Percentiles rank a stretch among this genome's conserved stretches.
These are phyloP conservation scores for Protodeltote pygarga DNA, from an alignment of 2,888 invertebrate species.

Conservation along the genomic window DNA sequence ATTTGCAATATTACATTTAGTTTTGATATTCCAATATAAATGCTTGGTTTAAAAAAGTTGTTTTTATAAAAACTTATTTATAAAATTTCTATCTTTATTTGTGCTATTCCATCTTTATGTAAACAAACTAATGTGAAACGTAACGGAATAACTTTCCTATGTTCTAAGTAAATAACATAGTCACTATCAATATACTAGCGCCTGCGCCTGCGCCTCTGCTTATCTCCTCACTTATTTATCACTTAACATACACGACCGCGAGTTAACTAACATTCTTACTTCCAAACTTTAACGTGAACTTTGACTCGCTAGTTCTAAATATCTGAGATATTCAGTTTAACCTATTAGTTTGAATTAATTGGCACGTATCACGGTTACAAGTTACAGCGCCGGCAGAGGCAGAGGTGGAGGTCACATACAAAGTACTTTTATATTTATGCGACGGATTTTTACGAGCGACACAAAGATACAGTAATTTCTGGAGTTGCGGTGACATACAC, in stretches of 20 bases:
- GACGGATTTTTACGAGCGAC: constrained; percentile 27
- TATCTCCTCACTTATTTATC: constrained; percentile 33
- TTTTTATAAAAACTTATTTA: no score
- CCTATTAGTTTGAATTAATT: constrained; percentile 38
- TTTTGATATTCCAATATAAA: no score
- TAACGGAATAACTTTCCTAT: no score
- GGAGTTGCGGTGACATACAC: not conserved
- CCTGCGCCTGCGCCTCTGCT: constrained; percentile 19
- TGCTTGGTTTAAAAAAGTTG: no score
- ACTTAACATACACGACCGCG: constrained; percentile 19
- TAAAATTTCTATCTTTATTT: no score
- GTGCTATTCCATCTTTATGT: no score
- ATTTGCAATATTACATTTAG: no score
- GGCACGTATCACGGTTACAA: constrained; percentile 28
- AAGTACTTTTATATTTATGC: constrained; percentile 8
- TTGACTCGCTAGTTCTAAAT: constrained; percentile 32
- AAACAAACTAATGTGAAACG: constrained; percentile 4
- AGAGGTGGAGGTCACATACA: constrained; percentile 18
- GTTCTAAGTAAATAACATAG: no score
- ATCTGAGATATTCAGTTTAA: constrained; percentile 31
- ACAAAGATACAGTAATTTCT: constrained; percentile 44
- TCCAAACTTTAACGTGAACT: constrained; percentile 26
- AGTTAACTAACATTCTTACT: constrained; percentile 27
- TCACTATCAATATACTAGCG: constrained; percentile 9
- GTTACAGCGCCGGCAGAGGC: constrained; percentile 15